A percentile compares a stretch with the other conserved stretches of the same genome.
Evolutionary conservation across 1,140 invertebrate genomes (phyloP).

Genomic region (Eufriesea mexicana): DNA sequence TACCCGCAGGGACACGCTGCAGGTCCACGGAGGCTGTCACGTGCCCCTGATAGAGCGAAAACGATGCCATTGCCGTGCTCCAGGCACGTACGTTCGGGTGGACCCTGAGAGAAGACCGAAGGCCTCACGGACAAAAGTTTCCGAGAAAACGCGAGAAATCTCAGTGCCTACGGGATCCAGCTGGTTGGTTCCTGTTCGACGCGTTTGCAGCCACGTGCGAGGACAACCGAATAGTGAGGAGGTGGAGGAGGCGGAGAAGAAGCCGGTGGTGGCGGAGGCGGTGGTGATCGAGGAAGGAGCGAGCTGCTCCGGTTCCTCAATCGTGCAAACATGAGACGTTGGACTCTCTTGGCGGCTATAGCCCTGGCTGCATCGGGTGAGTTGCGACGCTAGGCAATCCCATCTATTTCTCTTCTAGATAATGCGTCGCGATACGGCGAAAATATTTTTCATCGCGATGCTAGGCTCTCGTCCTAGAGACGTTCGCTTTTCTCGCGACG

Average conservation of each 20-base stretch:
- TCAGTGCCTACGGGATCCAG: conserved; percentile 23
- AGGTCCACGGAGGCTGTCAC: conserved; percentile 66
- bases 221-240: conserved; percentile 58
- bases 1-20: conserved; percentile 48
- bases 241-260: conserved; percentile 46
- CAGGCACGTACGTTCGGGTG: conserved; percentile 52
- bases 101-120: conserved; percentile 55
- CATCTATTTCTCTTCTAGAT: background rate
- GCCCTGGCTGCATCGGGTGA: conserved; percentile 81
- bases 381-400: conserved; percentile 49
- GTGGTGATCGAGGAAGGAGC: conserved; percentile 59
- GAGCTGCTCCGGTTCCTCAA: conserved; percentile 51
- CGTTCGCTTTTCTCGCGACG: conserved; percentile 34
- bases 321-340: conserved; percentile 79
- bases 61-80: conserved; percentile 58
- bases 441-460: background rate
- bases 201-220: conserved; percentile 65
- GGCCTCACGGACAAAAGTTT: background rate
- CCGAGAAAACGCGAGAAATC: background rate
- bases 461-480: conserved; percentile 41
- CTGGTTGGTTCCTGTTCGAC: conserved; percentile 35
- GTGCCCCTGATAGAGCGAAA: conserved; percentile 69
- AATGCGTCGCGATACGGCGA: background rate
- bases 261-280: conserved; percentile 58
- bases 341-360: conserved; percentile 81